Conservation (phyloP, 2,797 vertebrate species). For the Podarcis siculus region DNA sequence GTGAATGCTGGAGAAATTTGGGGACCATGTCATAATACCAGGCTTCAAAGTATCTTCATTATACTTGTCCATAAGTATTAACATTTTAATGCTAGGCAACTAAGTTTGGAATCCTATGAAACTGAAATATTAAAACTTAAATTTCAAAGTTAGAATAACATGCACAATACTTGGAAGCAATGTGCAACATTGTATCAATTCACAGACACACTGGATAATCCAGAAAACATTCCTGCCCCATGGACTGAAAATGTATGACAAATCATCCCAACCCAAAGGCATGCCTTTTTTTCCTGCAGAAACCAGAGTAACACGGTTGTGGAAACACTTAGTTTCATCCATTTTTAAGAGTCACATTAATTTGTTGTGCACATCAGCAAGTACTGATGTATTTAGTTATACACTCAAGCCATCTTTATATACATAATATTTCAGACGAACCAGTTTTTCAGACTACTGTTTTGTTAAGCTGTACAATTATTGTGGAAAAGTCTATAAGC, state of each 20-base stretch:
- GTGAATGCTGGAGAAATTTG: too few relatives aligned
- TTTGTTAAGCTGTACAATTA: background rate
- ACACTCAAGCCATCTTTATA: background rate
- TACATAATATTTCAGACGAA: background rate
- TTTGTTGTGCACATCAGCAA: background rate
- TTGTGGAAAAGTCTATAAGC: background rate
- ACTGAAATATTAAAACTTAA: too few relatives aligned
- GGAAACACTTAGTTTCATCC: background rate
- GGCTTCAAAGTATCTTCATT: background rate
- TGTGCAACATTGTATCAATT: background rate
- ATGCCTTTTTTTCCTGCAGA: too few relatives aligned
- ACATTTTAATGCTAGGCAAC: too few relatives aligned
- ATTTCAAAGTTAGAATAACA: too few relatives aligned
- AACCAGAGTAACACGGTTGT: background rate
- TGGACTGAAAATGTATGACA: background rate
- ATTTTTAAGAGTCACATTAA: background rate
- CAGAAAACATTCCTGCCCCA: background rate
- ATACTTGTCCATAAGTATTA: background rate
- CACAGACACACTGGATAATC: background rate
- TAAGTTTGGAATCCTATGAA: too few relatives aligned
- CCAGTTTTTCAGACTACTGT: background rate
- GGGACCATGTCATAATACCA: too few relatives aligned
- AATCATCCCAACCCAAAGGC: background rate
- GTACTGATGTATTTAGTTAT: background rate
- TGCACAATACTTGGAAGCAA: background rate